Percentiles rank a stretch among this genome's conserved stretches.
Evolutionary conservation across 2,888 invertebrate genomes (phyloP).

Genomic region (Campaea margaritaria): DNA sequence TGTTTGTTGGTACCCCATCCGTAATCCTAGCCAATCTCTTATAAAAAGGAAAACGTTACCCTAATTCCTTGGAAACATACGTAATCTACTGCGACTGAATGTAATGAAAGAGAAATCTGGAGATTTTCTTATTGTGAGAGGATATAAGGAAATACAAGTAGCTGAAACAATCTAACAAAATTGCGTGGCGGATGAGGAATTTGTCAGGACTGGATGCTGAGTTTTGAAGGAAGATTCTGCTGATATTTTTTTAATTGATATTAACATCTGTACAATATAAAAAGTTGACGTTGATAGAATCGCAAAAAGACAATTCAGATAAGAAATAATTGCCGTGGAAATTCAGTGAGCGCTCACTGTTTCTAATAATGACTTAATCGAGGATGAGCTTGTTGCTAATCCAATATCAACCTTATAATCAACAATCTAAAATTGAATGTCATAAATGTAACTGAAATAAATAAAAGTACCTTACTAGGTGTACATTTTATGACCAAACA

Average conservation of each 20-base stretch:
- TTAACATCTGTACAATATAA: too few species aligned
- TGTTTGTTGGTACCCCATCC: constrained; percentile 54
- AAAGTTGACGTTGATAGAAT: too few species aligned
- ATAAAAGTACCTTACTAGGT: neutral
- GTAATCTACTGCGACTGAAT: constrained; percentile 53
- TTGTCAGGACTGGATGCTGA: neutral
- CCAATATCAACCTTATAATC: neutral
- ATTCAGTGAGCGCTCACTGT: too few species aligned
- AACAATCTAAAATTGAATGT: neutral
- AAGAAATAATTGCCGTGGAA: too few species aligned
- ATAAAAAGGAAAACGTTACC: constrained; percentile 60
- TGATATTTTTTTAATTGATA: too few species aligned
- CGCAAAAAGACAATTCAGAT: too few species aligned
- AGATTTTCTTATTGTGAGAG: constrained; percentile 25
- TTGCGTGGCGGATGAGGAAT: neutral
- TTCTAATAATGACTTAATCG: too few species aligned
- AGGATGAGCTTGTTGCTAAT: too few species aligned
- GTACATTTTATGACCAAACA: constrained; percentile 10
- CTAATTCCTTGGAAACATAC: constrained; percentile 54
- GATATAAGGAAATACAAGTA: constrained; percentile 14
- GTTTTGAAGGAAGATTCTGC: too few species aligned
- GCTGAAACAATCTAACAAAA: constrained; percentile 13
- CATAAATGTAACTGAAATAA: neutral
- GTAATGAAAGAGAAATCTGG: constrained; percentile 33
- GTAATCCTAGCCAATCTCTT: constrained; percentile 66